Evolutionary conservation across 2,797 vertebrate genomes (phyloP).

Genomic region (Falco berigora): DNA sequence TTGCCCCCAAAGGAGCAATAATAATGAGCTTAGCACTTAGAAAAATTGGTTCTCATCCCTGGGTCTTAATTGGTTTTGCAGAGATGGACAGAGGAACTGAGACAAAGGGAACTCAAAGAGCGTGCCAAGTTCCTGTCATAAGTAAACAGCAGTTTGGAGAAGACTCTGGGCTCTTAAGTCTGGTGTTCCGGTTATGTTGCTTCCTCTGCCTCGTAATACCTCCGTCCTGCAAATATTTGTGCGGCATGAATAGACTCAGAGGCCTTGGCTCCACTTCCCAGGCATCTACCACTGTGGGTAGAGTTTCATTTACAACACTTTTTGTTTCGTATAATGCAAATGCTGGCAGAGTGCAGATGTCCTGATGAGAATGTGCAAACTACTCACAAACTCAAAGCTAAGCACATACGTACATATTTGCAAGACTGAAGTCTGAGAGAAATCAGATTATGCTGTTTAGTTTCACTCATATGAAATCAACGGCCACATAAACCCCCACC

Average conservation of each 20-base stretch:
- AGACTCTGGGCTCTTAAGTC: not conserved
- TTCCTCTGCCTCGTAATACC: not conserved
- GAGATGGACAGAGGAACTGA: not conserved
- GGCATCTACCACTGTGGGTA: not conserved
- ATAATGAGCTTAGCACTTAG: not conserved
- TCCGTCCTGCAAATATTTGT: not conserved
- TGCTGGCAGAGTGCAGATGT: not conserved
- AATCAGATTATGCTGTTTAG: not conserved
- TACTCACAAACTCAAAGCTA: not conserved
- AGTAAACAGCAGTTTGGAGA: not conserved
- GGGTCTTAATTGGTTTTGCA: constrained; percentile 4
- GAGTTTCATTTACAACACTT: not conserved
- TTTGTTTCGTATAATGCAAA: not conserved
- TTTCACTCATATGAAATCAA: not conserved
- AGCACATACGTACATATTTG: not conserved
- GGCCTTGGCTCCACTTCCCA: not conserved
- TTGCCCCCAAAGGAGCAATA: not conserved
- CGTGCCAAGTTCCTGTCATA: not conserved
- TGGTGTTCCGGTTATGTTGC: not conserved
- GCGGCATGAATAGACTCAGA: not conserved
- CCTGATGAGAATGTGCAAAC: not conserved
- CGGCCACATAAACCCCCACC: not conserved
- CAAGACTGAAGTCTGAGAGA: not conserved
- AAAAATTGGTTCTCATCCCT: not conserved
- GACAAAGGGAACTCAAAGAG: not conserved